Conservation (phyloP, 2,113 vertebrate species). For the Paratilapia polleni region DNA sequence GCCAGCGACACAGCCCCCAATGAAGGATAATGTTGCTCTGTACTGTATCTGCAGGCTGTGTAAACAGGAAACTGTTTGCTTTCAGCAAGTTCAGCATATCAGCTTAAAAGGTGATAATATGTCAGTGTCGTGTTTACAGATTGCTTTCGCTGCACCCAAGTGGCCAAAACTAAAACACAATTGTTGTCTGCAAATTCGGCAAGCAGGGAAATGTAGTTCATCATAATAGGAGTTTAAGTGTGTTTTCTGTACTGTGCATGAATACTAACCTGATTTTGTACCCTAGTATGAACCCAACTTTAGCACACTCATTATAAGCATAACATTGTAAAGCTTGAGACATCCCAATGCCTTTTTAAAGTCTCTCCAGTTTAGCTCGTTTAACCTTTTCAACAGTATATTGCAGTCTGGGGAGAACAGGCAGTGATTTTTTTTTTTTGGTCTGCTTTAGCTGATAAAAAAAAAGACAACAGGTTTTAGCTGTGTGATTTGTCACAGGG, state of each 20-base stretch:
- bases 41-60: neutral
- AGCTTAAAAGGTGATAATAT: slow-evolving; percentile 16
- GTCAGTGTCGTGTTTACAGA: slow-evolving; percentile 11
- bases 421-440: slow-evolving; percentile 1
- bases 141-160: neutral
- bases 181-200: neutral
- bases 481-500: neutral
- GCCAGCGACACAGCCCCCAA: neutral
- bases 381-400: slow-evolving; percentile 7
- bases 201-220: neutral
- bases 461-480: neutral
- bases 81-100: neutral
- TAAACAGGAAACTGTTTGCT: neutral
- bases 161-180: neutral
- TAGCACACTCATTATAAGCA: neutral
- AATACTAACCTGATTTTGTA: neutral
- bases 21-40: slow-evolving; percentile 7
- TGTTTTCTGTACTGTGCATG: neutral
- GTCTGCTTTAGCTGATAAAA: neutral
- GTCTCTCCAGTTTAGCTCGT: slow-evolving; percentile 8
- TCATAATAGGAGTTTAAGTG: neutral
- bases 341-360: neutral
- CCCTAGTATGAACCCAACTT: neutral
- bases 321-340: neutral
- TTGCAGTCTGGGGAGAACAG: neutral